Conservation (phyloP, 2,888 invertebrate genomes). For the Pseudococcus longispinus region DNA sequence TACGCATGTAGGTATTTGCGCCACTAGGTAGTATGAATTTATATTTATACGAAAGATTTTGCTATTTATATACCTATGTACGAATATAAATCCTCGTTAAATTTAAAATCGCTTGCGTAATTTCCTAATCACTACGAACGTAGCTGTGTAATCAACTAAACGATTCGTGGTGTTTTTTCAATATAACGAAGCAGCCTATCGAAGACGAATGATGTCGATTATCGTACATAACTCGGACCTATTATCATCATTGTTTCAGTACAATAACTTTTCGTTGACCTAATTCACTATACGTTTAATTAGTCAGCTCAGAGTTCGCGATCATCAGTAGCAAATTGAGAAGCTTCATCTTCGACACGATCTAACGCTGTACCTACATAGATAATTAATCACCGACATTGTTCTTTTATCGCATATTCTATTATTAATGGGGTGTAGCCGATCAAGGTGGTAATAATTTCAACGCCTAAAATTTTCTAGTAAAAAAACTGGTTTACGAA, state of each 20-base stretch:
- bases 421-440: background rate
- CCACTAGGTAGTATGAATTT: background rate
- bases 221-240: background rate
- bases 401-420: background rate
- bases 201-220: constrained; percentile 15
- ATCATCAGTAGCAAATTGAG: background rate
- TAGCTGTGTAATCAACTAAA: background rate
- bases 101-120: background rate
- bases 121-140: background rate
- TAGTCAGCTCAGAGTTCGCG: background rate
- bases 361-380: background rate
- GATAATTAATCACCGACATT: background rate
- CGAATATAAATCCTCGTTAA: constrained; percentile 4
- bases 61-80: background rate
- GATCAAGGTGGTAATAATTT: background rate
- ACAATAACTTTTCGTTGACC: constrained; percentile 17
- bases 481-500: background rate
- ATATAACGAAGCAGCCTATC: background rate
- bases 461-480: background rate
- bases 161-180: background rate
- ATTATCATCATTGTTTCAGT: background rate
- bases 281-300: background rate
- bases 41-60: background rate
- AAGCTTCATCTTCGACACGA: background rate
- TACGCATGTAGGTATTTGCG: background rate